Percentiles rank a stretch among this genome's conserved stretches.
Conservation (phyloP, 2,888 invertebrate species). For the Micoletzkya japonica region DNA sequence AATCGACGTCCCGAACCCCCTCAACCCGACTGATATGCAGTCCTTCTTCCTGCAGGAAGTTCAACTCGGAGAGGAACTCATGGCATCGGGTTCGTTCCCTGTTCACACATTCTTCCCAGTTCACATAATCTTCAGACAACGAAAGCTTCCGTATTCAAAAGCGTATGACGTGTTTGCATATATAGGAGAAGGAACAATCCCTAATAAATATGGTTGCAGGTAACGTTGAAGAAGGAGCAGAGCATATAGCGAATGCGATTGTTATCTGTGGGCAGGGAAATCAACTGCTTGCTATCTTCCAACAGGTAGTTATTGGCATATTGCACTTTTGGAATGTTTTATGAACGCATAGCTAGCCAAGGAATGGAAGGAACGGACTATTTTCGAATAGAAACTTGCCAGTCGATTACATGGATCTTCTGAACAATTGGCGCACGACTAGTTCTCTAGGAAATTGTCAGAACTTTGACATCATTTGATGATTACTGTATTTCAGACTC, state of each 20-base stretch:
- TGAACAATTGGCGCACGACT: too few relatives aligned
- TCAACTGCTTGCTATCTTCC: conserved; percentile 83
- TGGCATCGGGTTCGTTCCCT: conserved; percentile 69
- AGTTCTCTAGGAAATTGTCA: too few relatives aligned
- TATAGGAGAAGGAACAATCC: not conserved
- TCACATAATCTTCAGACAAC: not conserved
- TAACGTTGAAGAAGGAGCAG: conserved; percentile 78
- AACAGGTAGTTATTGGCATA: conserved; percentile 70
- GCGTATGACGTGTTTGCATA: not conserved
- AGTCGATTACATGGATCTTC: too few relatives aligned
- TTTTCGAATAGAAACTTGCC: too few relatives aligned
- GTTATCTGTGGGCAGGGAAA: conserved; percentile 81
- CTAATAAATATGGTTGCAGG: conserved; percentile 54
- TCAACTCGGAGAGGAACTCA: conserved; percentile 87
- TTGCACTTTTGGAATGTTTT: not conserved
- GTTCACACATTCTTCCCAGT: not conserved
- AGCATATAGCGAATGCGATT: conserved; percentile 95
- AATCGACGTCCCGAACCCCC: conserved; percentile 79
- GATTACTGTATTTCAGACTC: conserved; percentile 69
- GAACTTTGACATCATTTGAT: not conserved
- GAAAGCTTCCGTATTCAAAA: not conserved
- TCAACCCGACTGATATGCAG: conserved; percentile 90
- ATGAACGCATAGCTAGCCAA: too few relatives aligned
- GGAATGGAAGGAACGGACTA: too few relatives aligned
- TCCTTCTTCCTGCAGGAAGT: conserved; percentile 82